Evolutionary conservation across 2,888 invertebrate species (phyloP), one percentile per base, ranked within the genome.

Genomic region (Reticulitermes lucifugus): DNA sequence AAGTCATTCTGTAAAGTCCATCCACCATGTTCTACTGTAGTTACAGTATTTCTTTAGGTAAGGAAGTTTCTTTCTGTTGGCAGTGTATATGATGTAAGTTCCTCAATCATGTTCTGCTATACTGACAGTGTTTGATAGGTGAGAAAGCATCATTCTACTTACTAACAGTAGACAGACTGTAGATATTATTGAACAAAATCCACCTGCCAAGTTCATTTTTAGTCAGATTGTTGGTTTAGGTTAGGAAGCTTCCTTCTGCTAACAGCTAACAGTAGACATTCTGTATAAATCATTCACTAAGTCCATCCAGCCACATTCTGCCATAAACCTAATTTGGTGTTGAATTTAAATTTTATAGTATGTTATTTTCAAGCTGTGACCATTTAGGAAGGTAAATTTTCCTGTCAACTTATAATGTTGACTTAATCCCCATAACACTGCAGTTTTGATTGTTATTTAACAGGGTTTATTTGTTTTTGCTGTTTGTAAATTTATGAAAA

Each of bases 291-390:
- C 77, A 77, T 77, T 77, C 77, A 77, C n/a, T 22, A 65, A 65
- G 25, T 77, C 51, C 77, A 77, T 73, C 73, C 73, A 73, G 35
- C 73, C 35, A 41, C n/a, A 25, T 70, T 70, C 70, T 70, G 70
- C 70, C 7, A 18, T n/a, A 70, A 9, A 73, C 18, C 14, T 21
- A 21, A 35, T 73, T 73, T 22, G 22, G 41, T 41, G 41, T n/a
- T 46, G 9, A n/a, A 77, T 77, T 41, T 77, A 21, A 77, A 21
- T 12, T 51, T 77, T 35, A 41, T 77, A 5, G n/a, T 77, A 77
- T n/a, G 22, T 77, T 18, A 41, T 46, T 5, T 46, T 77, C 41
- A 22, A 46, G n/a, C 21, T 73, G 41, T 73, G 7, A 10, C 14
- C 41, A 29, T 73, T 41, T 41, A n/a, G 65, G n/a, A 25, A 65